Conservation (phyloP, 2,113 vertebrate genomes). For the Megaceryle torquata region DNA sequence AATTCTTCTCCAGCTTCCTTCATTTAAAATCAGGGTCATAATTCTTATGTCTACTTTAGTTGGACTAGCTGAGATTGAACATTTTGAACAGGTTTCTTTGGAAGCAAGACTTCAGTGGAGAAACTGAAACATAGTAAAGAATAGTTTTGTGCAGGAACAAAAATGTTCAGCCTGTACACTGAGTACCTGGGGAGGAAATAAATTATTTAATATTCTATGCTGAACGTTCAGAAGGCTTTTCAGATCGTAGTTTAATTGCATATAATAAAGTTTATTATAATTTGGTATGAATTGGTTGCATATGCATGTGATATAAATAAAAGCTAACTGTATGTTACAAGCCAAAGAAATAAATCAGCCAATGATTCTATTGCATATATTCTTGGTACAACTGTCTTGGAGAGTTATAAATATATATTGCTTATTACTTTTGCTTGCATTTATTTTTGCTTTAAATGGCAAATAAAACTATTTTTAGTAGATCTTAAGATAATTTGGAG, state of each 20-base stretch:
- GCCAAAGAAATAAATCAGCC: background rate
- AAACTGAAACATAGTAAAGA: background rate
- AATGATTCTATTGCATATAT: background rate
- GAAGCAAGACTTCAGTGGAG: background rate
- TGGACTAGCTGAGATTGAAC: background rate
- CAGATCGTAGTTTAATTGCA: background rate
- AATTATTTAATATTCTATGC: background rate
- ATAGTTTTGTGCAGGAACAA: background rate
- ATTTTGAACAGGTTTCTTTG: background rate
- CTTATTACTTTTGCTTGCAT: background rate
- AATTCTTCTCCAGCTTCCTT: background rate
- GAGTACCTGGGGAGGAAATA: background rate
- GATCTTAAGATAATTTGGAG: background rate
- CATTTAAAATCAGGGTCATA: background rate
- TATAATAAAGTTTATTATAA: background rate
- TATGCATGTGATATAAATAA: constrained; percentile 2
- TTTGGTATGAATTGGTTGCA: background rate
- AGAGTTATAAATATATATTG: background rate
- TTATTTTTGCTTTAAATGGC: constrained; percentile 2
- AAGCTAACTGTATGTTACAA: background rate
- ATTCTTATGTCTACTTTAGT: background rate
- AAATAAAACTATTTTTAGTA: background rate
- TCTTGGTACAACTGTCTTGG: background rate
- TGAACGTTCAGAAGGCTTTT: background rate
- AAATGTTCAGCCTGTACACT: background rate